Conservation (phyloP, 2,113 vertebrate genomes). For the Pluvianellus socialis region DNA sequence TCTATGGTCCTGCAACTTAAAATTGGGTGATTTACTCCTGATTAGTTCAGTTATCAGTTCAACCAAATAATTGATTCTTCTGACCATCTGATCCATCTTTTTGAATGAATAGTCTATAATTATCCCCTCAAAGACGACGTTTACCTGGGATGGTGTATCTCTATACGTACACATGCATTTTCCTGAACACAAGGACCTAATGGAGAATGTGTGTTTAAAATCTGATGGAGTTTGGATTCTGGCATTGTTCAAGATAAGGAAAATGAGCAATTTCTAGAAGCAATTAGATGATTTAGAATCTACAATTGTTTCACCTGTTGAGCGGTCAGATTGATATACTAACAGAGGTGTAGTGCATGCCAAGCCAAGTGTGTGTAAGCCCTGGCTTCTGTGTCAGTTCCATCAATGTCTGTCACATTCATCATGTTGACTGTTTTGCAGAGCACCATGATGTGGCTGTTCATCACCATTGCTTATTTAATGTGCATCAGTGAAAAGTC, state of each 20-base stretch:
- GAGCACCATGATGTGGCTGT: neutral
- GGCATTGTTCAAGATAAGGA: neutral
- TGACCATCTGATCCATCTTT: fast-evolving
- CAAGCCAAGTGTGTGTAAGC: fast-evolving
- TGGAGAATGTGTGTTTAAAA: neutral
- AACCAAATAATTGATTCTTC: neutral
- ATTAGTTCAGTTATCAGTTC: neutral
- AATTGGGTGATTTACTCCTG: neutral
- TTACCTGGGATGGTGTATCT: neutral
- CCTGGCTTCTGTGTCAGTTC: neutral
- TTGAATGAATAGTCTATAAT: neutral
- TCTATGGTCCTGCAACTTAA: neutral
- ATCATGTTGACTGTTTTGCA: neutral
- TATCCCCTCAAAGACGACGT: neutral
- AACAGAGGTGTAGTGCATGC: neutral
- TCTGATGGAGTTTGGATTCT: neutral
- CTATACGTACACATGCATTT: fast-evolving
- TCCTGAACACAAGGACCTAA: neutral
- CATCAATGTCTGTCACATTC: fast-evolving
- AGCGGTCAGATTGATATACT: neutral
- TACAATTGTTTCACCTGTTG: neutral
- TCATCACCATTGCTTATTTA: neutral
- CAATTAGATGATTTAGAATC: neutral
- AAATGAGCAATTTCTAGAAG: neutral
- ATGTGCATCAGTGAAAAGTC: neutral